A percentile compares a stretch with the other conserved stretches of the same genome.
Evolutionary conservation across 2,113 vertebrate genomes (phyloP).

Genomic region (Taxidea taxus): DNA sequence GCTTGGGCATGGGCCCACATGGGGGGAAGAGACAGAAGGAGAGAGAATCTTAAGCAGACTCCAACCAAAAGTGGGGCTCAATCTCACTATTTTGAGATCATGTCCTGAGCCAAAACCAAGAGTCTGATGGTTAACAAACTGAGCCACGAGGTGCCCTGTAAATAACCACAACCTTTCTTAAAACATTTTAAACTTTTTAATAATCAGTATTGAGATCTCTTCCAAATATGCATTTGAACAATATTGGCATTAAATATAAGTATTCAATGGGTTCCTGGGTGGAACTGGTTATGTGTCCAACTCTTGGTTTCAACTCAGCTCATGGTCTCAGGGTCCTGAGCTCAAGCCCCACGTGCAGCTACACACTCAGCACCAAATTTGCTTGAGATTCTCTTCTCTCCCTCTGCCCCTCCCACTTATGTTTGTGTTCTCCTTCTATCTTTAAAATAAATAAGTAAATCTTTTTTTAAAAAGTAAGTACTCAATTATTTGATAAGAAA

Average conservation of each 20-base stretch:
- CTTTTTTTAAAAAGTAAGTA: background rate
- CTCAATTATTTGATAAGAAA: background rate
- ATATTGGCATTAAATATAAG: background rate
- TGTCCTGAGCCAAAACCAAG: background rate
- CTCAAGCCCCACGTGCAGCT: background rate
- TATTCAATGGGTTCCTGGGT: too few relatives aligned
- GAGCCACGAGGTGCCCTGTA: background rate
- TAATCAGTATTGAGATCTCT: background rate
- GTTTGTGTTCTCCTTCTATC: background rate
- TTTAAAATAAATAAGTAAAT: background rate
- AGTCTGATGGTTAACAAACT: background rate
- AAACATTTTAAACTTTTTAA: background rate
- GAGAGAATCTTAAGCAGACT: too few relatives aligned
- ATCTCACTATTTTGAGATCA: too few relatives aligned
- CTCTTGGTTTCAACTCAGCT: background rate
- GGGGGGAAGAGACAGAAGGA: too few relatives aligned
- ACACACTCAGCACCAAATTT: background rate
- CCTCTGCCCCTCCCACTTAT: background rate
- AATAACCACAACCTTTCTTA: background rate
- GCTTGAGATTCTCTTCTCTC: background rate
- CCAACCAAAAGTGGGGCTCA: too few relatives aligned
- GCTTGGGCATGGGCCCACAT: too few relatives aligned
- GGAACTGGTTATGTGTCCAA: background rate
- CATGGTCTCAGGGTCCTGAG: background rate
- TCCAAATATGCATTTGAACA: background rate